Base-by-base conservation (phyloP, 1,140 invertebrate species). In the Heliconius nattereri region DNA sequence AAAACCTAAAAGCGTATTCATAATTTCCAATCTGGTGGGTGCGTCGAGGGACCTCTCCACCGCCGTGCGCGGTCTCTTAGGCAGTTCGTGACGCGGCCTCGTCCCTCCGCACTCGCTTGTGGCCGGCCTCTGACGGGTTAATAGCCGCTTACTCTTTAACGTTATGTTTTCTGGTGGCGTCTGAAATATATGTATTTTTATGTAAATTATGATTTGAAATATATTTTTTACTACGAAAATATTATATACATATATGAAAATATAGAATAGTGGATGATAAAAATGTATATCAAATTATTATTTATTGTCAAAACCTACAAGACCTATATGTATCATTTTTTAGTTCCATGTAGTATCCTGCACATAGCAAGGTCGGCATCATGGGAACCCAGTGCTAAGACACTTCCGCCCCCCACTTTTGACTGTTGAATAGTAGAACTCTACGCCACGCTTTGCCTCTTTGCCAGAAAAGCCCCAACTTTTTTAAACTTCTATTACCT, bases 1-100 rank as follows among this genome's bases (percentile, higher is more conserved):
- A 3, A 60, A 11, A 93, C 92, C 92, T 87, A 93, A 87, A 2
- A 93, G 84, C 1, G 92, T 92, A 71, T 90, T 91, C 75, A 93
- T 76, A 73, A 92, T 88, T 71, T 93, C 85, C 8, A 94, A 83
- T 70, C 87, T 88, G 2, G 84, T 91, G 0, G 85, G 85, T 2
- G 81, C 79, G 7, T 90, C 83, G 13, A 81, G 82, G n/a, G 52
- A 77, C 6, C 80, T 81, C 3, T 86, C 85, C 5, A 85, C 66
- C 0, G 91, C 92, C 2, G 91, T 92, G 23, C 70, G 77, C 0
- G 91, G 91, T 70, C 92, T 78, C 23, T 71, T 77, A 1, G 83
- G 85, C 19, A 90, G n/a, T 23, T 79, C 29, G 3, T 79, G 72
- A 16, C 81, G 84, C 5, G 89, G 90, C 19, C 90, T 81, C 0